These are phyloP conservation scores for Dugesia japonica DNA, from an alignment of 2,888 invertebrate genomes.

Conservation along the genomic window DNA sequence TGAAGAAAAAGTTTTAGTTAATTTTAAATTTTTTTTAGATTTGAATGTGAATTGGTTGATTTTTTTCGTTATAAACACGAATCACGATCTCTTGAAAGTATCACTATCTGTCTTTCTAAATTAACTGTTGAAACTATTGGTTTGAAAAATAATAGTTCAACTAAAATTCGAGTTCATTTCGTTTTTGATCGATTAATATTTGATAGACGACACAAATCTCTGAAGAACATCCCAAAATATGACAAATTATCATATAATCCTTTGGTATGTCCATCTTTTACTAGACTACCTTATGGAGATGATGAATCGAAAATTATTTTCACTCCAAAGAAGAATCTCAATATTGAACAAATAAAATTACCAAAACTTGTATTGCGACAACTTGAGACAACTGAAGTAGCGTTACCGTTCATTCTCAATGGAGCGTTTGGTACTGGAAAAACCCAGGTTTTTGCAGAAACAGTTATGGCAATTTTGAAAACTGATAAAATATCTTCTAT, in stretches of 20 bases:
- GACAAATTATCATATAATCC: slow-evolving; percentile 1
- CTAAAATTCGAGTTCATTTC: background rate
- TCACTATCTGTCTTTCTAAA: background rate
- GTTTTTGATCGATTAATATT: background rate
- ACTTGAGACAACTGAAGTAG: background rate
- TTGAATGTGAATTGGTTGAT: background rate
- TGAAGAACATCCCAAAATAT: slow-evolving; percentile 5
- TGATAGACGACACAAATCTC: background rate
- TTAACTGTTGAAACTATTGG: background rate
- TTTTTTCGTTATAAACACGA: background rate
- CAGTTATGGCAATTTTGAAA: background rate
- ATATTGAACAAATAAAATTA: background rate
- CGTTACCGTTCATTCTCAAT: background rate
- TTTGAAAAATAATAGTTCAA: background rate
- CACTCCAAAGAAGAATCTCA: background rate
- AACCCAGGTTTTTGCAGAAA: background rate
- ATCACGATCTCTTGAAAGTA: background rate
- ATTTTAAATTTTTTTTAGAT: background rate
- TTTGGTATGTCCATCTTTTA: background rate
- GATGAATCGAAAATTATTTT: background rate
- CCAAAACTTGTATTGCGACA: background rate
- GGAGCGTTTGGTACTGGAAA: background rate
- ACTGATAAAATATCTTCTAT: background rate
- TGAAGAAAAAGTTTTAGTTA: too few species aligned
- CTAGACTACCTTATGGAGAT: background rate